Evolutionary conservation across 2,113 vertebrate genomes (phyloP).

Genomic region (Melanerpes formicivorus): DNA sequence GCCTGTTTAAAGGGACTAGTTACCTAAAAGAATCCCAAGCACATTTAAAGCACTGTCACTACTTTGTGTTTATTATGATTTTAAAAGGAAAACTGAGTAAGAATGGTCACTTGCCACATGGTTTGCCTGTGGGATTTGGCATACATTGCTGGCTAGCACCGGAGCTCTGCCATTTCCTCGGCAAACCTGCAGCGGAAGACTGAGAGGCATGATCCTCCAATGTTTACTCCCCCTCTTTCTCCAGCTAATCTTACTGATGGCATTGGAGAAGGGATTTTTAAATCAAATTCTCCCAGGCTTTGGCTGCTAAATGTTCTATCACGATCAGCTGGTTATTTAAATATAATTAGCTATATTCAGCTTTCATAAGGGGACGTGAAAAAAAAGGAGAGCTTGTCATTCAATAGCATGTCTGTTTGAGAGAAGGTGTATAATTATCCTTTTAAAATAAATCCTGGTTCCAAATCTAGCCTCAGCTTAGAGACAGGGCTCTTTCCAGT

Average conservation of each 20-base stretch:
- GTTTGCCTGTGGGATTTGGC: neutral
- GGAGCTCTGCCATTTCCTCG: neutral
- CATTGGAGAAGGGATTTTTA: conserved; percentile 2
- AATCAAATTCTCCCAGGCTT: conserved; percentile 12
- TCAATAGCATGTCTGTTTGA: conserved; percentile 49
- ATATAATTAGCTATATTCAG: conserved; percentile 61
- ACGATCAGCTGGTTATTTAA: conserved; percentile 45
- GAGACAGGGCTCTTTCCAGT: conserved; percentile 13
- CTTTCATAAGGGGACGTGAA: conserved; percentile 17
- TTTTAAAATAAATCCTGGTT: conserved; percentile 57
- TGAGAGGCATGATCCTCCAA: neutral
- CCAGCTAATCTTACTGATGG: neutral
- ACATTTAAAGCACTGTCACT: neutral
- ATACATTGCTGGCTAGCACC: neutral
- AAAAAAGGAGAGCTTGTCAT: neutral
- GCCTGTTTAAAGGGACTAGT: neutral
- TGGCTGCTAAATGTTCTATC: conserved; percentile 47
- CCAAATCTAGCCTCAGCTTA: conserved; percentile 27
- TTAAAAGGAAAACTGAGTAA: neutral
- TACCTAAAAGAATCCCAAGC: neutral
- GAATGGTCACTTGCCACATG: accelerated
- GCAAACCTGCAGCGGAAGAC: neutral
- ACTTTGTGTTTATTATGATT: neutral
- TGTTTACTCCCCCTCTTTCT: neutral
- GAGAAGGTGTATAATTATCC: conserved; percentile 48